phyloP scores from a whole-genome alignment of 1,140 invertebrate species.

The Maniola jurtina region DNA sequence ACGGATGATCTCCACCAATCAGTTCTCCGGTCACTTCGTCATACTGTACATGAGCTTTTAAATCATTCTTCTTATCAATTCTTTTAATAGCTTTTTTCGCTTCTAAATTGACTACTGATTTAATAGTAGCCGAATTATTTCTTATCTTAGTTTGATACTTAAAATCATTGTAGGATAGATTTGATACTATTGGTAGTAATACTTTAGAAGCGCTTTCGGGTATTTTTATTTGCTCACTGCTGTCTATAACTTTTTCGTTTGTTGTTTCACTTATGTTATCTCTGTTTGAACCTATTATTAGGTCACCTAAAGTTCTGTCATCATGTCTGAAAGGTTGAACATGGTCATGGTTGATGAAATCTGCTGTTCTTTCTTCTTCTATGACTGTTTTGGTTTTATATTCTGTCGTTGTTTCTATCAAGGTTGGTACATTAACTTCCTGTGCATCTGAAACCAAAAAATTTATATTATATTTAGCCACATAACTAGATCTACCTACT shows the following conservation, averaged over 20 bases:
- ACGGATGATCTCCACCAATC: conserved; percentile 68
- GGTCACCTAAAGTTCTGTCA: conserved; percentile 27
- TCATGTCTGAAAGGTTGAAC: conserved; percentile 23
- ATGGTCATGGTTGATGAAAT: background rate
- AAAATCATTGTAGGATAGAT: conserved; percentile 38
- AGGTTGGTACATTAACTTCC: conserved; percentile 41
- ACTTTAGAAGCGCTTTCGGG: conserved; percentile 64
- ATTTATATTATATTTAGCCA: background rate
- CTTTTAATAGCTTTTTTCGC: conserved; percentile 30
- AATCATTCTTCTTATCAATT: conserved; percentile 43
- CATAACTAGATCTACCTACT: too few relatives aligned
- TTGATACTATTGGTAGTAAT: conserved; percentile 44
- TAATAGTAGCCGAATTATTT: conserved; percentile 27
- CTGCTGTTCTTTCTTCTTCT: conserved; percentile 19
- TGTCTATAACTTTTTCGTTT: conserved; percentile 45
- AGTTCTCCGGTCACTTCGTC: conserved; percentile 68
- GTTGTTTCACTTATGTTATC: conserved; percentile 28
- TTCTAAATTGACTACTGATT: conserved; percentile 28
- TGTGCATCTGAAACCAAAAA: conserved; percentile 58
- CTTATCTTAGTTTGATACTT: conserved; percentile 38
- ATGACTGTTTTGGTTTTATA: conserved; percentile 25
- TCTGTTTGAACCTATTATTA: conserved; percentile 22
- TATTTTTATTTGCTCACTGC: conserved; percentile 34
- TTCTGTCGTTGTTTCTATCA: conserved; percentile 40
- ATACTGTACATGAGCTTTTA: conserved; percentile 56